A percentile compares a stretch with the other conserved stretches of the same genome.
Evolutionary conservation across 2,113 vertebrate species (phyloP).

Genomic region (Sceloporus tristichus): DNA sequence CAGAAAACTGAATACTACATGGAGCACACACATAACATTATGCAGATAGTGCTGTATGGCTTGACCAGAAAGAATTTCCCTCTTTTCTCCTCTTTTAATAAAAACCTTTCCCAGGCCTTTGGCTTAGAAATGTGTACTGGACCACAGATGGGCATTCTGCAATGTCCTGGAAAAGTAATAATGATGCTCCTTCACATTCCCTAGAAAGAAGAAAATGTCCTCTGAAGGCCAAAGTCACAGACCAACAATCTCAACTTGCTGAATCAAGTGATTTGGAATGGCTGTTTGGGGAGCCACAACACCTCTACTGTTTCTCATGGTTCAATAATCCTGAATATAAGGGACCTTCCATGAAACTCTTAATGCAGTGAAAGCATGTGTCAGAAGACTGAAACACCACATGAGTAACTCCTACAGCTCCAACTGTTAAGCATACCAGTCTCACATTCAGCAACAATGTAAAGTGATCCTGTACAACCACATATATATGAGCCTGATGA

Average conservation of each 20-base stretch:
- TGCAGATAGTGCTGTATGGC: neutral
- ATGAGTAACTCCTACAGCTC: neutral
- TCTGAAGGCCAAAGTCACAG: neutral
- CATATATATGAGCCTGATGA: neutral
- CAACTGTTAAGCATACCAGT: neutral
- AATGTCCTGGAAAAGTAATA: neutral
- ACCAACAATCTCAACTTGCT: neutral
- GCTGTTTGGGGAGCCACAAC: neutral
- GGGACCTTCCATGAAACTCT: neutral
- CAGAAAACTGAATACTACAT: neutral
- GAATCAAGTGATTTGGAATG: neutral
- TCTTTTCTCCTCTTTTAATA: neutral
- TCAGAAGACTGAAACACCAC: neutral
- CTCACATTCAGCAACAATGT: neutral
- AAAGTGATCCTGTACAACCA: neutral
- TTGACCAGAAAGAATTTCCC: neutral
- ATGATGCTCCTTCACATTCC: neutral
- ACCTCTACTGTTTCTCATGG: neutral
- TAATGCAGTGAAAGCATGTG: neutral
- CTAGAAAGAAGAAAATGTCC: neutral
- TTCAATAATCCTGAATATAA: neutral
- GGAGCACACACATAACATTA: neutral
- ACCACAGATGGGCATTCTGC: neutral
- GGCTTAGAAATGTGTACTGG: neutral
- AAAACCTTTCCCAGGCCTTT: neutral